Evolutionary conservation across 2,113 vertebrate species (phyloP).

Genomic region (Cacatua alba): DNA sequence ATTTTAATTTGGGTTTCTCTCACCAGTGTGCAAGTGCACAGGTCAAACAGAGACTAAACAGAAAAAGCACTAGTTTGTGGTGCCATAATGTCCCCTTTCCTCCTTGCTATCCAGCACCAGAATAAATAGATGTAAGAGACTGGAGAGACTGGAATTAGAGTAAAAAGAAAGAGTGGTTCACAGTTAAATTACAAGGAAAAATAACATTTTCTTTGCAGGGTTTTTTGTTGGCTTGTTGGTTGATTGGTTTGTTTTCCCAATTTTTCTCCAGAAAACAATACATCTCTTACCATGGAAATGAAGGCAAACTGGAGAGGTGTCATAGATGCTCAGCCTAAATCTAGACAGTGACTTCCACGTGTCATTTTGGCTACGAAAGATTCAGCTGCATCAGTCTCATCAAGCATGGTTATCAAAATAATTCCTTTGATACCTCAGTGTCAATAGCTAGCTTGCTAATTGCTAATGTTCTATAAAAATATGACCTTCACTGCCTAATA

Average conservation of each 20-base stretch:
- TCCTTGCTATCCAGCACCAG: neutral
- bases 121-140: neutral
- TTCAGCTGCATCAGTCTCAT: neutral
- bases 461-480: neutral
- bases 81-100: neutral
- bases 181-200: neutral
- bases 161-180: neutral
- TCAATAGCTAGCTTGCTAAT: neutral
- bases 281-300: neutral
- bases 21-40: neutral
- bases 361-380: neutral
- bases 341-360: neutral
- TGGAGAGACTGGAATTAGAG: neutral
- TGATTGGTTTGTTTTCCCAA: too few relatives aligned
- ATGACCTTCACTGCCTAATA: neutral
- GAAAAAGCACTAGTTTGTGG: neutral
- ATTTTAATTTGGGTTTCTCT: neutral
- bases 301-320: neutral
- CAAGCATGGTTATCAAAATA: neutral
- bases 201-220: neutral
- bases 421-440: neutral
- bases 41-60: neutral
- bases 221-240: neutral
- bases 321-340: neutral
- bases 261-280: neutral